These are phyloP conservation scores for Neodontobutis hainanensis DNA, from an alignment of 2,113 vertebrate species.

Conservation along the genomic window DNA sequence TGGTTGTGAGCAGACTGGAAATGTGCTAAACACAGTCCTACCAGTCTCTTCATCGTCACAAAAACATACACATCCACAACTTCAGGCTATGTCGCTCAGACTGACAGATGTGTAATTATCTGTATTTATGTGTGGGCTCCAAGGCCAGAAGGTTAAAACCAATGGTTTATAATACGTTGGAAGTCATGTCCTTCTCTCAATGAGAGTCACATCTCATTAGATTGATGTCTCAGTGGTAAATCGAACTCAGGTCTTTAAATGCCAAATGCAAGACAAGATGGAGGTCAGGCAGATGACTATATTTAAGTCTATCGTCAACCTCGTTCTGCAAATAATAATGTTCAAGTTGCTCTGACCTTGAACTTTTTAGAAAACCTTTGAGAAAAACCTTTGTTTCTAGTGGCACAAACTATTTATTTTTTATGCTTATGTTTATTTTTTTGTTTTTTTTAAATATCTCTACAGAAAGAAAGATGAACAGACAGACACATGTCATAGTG, in stretches of 20 bases:
- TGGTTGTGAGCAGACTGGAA: conserved; percentile 39
- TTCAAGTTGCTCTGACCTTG: too few species aligned
- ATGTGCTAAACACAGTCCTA: too few species aligned
- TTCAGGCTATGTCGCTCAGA: conserved; percentile 12
- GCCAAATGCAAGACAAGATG: not conserved
- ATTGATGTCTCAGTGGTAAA: not conserved
- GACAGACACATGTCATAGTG: too few species aligned
- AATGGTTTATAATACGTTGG: conserved; percentile 27
- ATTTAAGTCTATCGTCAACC: too few species aligned
- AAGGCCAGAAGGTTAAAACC: conserved; percentile 50
- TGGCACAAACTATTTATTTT: too few species aligned
- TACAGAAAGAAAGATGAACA: too few species aligned
- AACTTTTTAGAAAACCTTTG: too few species aligned
- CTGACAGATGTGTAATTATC: conserved; percentile 52
- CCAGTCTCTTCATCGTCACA: conserved; percentile 39
- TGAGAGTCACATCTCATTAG: conserved; percentile 17
- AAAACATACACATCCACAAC: conserved; percentile 36
- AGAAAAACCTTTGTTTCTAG: too few species aligned
- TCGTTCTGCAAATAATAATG: not conserved
- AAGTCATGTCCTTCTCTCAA: conserved; percentile 20
- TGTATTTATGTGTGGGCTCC: conserved; percentile 25
- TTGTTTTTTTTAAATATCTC: too few species aligned
- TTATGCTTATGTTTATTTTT: too few species aligned
- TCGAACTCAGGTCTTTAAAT: not conserved
- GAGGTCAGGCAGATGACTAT: not conserved